Evolutionary conservation across 2,888 invertebrate species (phyloP), one percentile per base, ranked within the genome.

Genomic region (Amphipyra berbera): DNA sequence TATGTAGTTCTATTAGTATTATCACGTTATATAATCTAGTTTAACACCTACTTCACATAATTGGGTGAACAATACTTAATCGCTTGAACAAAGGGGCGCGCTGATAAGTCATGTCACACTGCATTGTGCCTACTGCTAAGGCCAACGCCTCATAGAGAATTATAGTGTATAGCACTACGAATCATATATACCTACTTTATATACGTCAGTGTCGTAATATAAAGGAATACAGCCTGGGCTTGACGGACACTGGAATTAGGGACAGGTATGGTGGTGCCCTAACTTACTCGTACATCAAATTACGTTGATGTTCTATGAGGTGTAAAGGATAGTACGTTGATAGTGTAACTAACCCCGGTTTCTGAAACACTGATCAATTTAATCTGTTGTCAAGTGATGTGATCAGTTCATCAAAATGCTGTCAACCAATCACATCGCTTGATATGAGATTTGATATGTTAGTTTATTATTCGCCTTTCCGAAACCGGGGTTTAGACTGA

Each of bases 41-140:
- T 52, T 14, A 55, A 8, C 45, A n/a, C 10, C 27, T n/a, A 62
- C 15, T 58, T 44, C n/a, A 27, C 35, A 42, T 59, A 46, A 52
- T 48, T 53, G 8, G n/a, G 30, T 41, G 44, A 42, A 40, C 40
- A 47, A 49, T 42, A 48, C 42, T 13, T 45, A 49, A 53, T 75
- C 58, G 9, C 13, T 6, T 6, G 47, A 56, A 56, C 71, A 75
- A 64, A 56, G 53, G 47, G 21, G n/a, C n/a, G n/a, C n/a, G 30
- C 46, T 70, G 75, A 45, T 70, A 70, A 58, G 64, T 55, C 44
- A 70, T 30, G 58, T 55, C 59, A 53, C 21, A 37, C 71, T 12
- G 48, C 35, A 53, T 75, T 71, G 65, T 71, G 45, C 14, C 37
- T 47, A 44, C 21, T 6, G 41, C 53, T 69, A 35, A 52, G 2